Conservation (phyloP, 2,797 vertebrate species). For the Lophius americanus region DNA sequence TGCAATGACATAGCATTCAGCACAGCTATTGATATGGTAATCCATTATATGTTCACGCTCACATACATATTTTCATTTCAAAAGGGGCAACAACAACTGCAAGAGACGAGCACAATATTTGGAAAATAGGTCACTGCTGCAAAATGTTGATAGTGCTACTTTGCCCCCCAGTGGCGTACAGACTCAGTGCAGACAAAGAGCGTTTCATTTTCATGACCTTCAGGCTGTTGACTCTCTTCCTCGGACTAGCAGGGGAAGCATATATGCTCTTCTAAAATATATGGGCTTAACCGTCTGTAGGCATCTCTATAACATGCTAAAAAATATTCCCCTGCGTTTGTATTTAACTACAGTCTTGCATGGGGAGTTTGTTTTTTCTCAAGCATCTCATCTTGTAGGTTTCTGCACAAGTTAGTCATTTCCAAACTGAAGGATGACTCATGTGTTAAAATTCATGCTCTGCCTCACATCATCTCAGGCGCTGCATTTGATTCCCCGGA, state of each 20-base stretch:
- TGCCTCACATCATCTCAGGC: constrained; percentile 31
- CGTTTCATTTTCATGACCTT: constrained; percentile 60
- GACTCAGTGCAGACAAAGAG: constrained; percentile 66
- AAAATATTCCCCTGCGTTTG: constrained; percentile 22
- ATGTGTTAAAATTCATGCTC: constrained; percentile 43
- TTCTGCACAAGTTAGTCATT: constrained; percentile 59
- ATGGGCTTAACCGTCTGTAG: constrained; percentile 33
- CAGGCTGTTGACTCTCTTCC: constrained; percentile 68
- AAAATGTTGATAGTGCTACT: constrained; percentile 78
- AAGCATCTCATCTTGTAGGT: constrained; percentile 11
- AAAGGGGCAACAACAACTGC: constrained; percentile 72
- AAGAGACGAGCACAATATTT: constrained; percentile 65
- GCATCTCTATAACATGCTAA: constrained; percentile 12
- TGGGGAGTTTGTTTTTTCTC: constrained; percentile 8
- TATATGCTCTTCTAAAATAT: constrained; percentile 39
- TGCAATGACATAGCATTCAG: constrained; percentile 55
- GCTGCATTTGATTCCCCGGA: constrained; percentile 15
- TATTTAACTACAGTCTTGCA: constrained; percentile 1
- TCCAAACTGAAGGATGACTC: constrained; percentile 60
- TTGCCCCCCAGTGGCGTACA: constrained; percentile 84
- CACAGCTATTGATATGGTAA: constrained; percentile 64
- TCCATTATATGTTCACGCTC: constrained; percentile 72
- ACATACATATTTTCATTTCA: constrained; percentile 76
- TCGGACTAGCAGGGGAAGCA: constrained; percentile 15
- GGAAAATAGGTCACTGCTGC: constrained; percentile 84